A percentile compares a stretch with the other conserved stretches of the same genome.
phyloP scores from a whole-genome alignment of 2,797 vertebrate genomes.

The Rhinatrema bivittatum region DNA sequence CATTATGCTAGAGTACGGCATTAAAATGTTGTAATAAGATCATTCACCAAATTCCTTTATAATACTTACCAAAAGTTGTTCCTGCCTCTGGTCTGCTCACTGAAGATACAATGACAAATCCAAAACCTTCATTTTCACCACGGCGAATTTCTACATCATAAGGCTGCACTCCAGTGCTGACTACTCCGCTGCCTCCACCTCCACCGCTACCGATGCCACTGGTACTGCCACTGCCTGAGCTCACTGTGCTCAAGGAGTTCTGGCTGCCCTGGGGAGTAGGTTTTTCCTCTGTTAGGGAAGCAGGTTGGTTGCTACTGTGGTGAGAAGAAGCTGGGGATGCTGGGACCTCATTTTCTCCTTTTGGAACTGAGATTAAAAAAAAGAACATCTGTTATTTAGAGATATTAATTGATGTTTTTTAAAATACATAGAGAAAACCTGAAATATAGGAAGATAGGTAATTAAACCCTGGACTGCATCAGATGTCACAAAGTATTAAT shows the following conservation, averaged over 20 bases:
- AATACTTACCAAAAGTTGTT: slow-evolving; percentile 86
- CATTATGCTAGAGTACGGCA: too few relatives aligned
- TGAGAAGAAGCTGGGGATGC: slow-evolving; percentile 90
- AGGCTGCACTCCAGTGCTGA: slow-evolving; percentile 69
- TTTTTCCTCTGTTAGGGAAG: slow-evolving; percentile 90
- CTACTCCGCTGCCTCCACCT: slow-evolving; percentile 60
- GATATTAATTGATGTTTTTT: not conserved
- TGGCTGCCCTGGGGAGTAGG: slow-evolving; percentile 93
- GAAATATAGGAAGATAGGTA: not conserved
- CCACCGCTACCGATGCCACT: slow-evolving; percentile 88
- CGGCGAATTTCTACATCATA: slow-evolving; percentile 94
- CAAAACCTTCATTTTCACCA: slow-evolving; percentile 91
- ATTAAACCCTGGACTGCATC: not conserved
- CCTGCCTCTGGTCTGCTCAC: slow-evolving; percentile 92
- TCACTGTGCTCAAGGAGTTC: slow-evolving; percentile 94
- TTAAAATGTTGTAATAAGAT: too few relatives aligned
- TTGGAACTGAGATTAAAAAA: slow-evolving; percentile 57
- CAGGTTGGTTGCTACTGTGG: slow-evolving; percentile 92
- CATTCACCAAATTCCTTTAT: too few relatives aligned
- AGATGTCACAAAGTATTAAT: too few relatives aligned
- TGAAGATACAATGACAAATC: slow-evolving; percentile 95
- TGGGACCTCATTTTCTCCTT: slow-evolving; percentile 83
- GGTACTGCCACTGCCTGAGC: slow-evolving; percentile 93
- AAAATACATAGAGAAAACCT: not conserved
- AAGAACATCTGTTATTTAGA: not conserved